Percentiles rank a stretch among this genome's conserved stretches.
Evolutionary conservation across 2,113 vertebrate genomes (phyloP).

Genomic region (Siniperca knerii): DNA sequence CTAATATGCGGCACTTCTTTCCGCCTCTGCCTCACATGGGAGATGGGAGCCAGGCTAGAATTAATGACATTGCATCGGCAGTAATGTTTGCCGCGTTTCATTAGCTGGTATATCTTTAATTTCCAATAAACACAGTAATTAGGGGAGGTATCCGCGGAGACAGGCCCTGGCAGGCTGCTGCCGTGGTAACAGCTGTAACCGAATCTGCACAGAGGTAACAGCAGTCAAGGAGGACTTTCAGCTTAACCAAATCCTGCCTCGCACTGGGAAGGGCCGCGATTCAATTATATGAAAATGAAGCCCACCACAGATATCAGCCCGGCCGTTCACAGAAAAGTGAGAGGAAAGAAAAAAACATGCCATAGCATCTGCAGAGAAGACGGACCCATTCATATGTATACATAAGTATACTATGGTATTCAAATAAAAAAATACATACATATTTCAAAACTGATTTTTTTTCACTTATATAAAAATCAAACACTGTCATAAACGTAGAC

Average conservation of each 20-base stretch:
- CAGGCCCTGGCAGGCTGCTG: slow-evolving; percentile 79
- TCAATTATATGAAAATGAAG: slow-evolving; percentile 88
- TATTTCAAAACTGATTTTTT: slow-evolving; percentile 16
- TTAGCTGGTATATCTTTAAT: slow-evolving; percentile 89
- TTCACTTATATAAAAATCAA: slow-evolving; percentile 47
- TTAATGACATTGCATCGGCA: slow-evolving; percentile 85
- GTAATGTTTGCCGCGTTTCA: slow-evolving; percentile 87
- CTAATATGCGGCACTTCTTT: slow-evolving; percentile 79
- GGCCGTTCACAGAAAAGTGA: slow-evolving; percentile 63
- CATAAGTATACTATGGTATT: not conserved
- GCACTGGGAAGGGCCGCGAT: slow-evolving; percentile 79
- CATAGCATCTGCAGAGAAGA: slow-evolving; percentile 47
- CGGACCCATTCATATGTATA: slow-evolving; percentile 26
- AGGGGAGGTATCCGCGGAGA: slow-evolving; percentile 84
- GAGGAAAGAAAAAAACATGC: slow-evolving; percentile 38
- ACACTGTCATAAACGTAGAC: slow-evolving; percentile 31
- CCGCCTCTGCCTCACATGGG: slow-evolving; percentile 77
- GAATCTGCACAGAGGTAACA: slow-evolving; percentile 82
- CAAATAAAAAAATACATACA: slow-evolving; percentile 14
- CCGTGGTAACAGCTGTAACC: slow-evolving; percentile 84
- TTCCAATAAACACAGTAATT: slow-evolving; percentile 89
- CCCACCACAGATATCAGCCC: slow-evolving; percentile 77
- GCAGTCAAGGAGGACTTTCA: slow-evolving; percentile 81
- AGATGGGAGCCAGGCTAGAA: slow-evolving; percentile 83
- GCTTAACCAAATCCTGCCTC: slow-evolving; percentile 85